Conservation (phyloP, 2,888 invertebrate genomes). For the Agrilus mali region DNA sequence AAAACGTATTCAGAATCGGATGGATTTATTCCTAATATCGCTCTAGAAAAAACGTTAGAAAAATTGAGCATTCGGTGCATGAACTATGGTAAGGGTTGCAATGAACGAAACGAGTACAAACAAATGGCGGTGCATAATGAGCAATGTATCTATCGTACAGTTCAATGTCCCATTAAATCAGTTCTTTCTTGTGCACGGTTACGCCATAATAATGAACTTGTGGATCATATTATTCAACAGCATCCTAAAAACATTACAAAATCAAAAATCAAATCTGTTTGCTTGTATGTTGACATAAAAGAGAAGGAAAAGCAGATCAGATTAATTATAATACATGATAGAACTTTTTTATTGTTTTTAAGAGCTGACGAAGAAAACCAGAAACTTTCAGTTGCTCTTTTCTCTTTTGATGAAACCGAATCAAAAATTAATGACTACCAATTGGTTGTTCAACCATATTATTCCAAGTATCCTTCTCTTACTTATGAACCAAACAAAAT, state of each 20-base stretch:
- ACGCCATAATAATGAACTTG: slow-evolving; percentile 19
- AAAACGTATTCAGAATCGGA: slow-evolving; percentile 7
- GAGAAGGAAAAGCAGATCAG: slow-evolving; percentile 17
- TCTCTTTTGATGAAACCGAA: too few species aligned
- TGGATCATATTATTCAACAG: slow-evolving; percentile 20
- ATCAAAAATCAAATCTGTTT: slow-evolving; percentile 19
- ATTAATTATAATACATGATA: slow-evolving; percentile 19
- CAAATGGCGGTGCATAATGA: slow-evolving; percentile 16
- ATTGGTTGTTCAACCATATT: too few species aligned
- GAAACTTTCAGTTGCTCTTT: too few species aligned
- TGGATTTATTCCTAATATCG: slow-evolving; percentile 15
- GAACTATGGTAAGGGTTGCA: slow-evolving; percentile 20
- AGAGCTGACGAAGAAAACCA: slow-evolving; percentile 11
- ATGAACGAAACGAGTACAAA: slow-evolving; percentile 14
- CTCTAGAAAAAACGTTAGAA: slow-evolving; percentile 18
- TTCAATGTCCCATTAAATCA: slow-evolving; percentile 16
- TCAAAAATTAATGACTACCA: too few species aligned
- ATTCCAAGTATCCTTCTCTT: too few species aligned
- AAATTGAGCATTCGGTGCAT: slow-evolving; percentile 20
- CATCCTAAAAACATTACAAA: slow-evolving; percentile 23
- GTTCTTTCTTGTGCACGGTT: slow-evolving; percentile 18
- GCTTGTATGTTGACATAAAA: slow-evolving; percentile 19
- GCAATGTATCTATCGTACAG: slow-evolving; percentile 17
- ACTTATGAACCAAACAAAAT: too few species aligned
- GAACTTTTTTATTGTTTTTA: slow-evolving; percentile 21